phyloP scores from a whole-genome alignment of 2,113 vertebrate genomes.

The Cairina moschata region DNA sequence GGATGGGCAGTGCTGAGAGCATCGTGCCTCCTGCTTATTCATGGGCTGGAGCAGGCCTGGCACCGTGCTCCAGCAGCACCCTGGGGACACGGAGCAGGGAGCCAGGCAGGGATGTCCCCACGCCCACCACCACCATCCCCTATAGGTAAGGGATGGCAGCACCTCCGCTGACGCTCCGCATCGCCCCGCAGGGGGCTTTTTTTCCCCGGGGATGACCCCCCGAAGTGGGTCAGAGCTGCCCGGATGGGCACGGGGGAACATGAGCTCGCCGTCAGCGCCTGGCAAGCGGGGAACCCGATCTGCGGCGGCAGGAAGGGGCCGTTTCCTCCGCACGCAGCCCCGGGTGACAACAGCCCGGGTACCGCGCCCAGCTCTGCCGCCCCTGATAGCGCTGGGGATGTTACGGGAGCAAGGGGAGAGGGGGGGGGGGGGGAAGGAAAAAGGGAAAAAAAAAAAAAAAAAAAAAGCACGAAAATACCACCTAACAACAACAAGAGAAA shows the following conservation, averaged over 20 bases:
- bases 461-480: background rate
- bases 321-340: conserved; percentile 18
- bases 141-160: too few relatives aligned
- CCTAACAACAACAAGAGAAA: background rate
- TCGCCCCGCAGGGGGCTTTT: background rate
- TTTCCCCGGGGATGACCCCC: background rate
- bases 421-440: background rate
- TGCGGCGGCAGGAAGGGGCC: conserved; percentile 38
- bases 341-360: conserved; percentile 6
- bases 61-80: background rate
- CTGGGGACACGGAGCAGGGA: background rate
- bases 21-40: background rate
- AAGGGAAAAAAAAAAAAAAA: background rate
- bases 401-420: background rate
- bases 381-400: conserved; percentile 38
- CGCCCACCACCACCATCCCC: rapidly evolving
- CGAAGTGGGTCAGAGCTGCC: background rate
- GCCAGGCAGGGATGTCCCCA: background rate
- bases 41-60: background rate
- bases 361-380: conserved; percentile 55
- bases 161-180: background rate
- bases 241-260: background rate
- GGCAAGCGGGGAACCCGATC: background rate
- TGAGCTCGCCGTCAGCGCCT: background rate
- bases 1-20: background rate